Evolutionary conservation across 2,888 invertebrate genomes (phyloP), one percentile per base, ranked within the genome.

Genomic region (Heteropelma amictum): DNA sequence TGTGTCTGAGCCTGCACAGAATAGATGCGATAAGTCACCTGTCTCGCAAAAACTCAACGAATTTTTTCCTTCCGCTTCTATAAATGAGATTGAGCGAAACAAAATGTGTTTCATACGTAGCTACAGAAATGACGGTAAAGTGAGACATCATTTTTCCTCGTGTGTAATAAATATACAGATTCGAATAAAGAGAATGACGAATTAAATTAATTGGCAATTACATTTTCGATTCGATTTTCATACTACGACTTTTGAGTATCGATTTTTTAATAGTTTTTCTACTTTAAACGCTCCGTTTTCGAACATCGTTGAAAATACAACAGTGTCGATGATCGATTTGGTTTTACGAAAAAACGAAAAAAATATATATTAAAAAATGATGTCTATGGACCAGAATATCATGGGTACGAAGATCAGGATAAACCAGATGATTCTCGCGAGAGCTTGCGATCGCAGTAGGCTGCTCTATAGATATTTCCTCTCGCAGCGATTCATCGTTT

Each of bases 21-120:
- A 84, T 85, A 79, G 83, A 81, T 78, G 82, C 84, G 83, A 87
- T 86, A 87, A 86, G 83, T 87, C 87, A 87, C 85, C 85, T 85
- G 85, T 84, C 84, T 81, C 77, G 80, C 80, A 81, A 51, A 49
- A 51, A 69, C 51, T 54, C 5, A 33, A 58, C 33, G 23, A 14
- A 28, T 35, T 58, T 17, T 68, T 63, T 51, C 33, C 49, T 49
- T 47, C 56, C 63, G 33, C 68, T 56, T 28, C 42, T 61, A 81
- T 72, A 61, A 72, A 26, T 47, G 56, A 33, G 47, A 68, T 68
- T 42, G 35, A 51, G 53, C 35, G 33, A 53, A 64, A 80, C 76
- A 80, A 80, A 75, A 79, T 78, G 77, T 35, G 47, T 45, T 60
- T 33, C 7, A 40, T 67, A 56, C 28, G 14, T 47, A 30, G 33